These are phyloP conservation scores for Myotis daubentonii DNA, from an alignment of 2,797 vertebrate species.

Conservation along the genomic window DNA sequence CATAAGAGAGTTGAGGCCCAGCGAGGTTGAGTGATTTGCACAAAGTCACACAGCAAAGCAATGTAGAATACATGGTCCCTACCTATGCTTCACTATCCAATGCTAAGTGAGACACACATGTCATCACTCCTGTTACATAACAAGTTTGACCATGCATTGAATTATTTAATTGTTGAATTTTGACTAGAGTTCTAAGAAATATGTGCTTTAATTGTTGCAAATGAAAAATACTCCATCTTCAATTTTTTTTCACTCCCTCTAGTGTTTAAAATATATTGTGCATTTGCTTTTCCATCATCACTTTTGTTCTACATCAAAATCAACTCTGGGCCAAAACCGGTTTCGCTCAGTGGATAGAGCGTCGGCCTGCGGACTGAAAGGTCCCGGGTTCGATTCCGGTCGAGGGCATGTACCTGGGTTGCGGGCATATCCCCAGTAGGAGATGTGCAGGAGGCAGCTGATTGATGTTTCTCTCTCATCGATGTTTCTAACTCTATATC, in stretches of 20 bases:
- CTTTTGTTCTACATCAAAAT: neutral
- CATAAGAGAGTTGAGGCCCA: neutral
- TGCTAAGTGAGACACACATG: neutral
- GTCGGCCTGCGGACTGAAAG: too few relatives aligned
- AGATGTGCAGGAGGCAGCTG: too few relatives aligned
- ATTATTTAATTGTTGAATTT: neutral
- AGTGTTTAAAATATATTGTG: constrained; percentile 33
- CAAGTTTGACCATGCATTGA: neutral
- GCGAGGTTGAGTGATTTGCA: neutral
- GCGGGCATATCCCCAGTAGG: too few relatives aligned
- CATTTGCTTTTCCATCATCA: neutral
- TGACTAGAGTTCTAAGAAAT: neutral
- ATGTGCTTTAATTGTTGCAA: neutral
- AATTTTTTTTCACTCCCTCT: constrained; percentile 4
- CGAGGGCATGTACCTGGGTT: too few relatives aligned
- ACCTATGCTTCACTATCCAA: neutral
- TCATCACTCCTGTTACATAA: neutral
- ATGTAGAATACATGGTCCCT: neutral
- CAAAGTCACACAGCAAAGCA: neutral
- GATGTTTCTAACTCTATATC: too few relatives aligned
- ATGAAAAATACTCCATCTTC: neutral
- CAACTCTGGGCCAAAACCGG: neutral
- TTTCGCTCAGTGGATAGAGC: too few relatives aligned
- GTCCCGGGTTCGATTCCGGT: too few relatives aligned
- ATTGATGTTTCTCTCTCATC: too few relatives aligned